These are phyloP conservation scores for Drosophila paucipuncta DNA, from an alignment of 2,888 invertebrate genomes.

Conservation along the genomic window DNA sequence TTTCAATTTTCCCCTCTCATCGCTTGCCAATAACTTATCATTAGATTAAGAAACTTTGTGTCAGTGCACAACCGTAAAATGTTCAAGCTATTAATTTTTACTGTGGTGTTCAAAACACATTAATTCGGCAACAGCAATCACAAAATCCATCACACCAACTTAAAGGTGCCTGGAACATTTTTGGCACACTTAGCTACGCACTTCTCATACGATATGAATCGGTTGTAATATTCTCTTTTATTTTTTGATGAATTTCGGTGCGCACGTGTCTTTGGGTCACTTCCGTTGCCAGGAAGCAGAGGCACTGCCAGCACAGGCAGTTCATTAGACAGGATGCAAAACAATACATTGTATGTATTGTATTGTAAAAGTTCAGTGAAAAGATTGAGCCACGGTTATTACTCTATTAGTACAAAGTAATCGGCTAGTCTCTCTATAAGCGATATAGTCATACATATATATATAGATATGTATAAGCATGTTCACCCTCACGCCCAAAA, in stretches of 20 bases:
- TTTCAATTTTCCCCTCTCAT: background rate
- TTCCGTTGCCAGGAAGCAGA: constrained; percentile 65
- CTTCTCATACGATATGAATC: background rate
- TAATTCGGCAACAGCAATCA: constrained; percentile 18
- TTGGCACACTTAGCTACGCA: constrained; percentile 8
- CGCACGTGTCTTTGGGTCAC: constrained; percentile 63
- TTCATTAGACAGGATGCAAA: constrained; percentile 67
- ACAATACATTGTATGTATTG: constrained; percentile 19
- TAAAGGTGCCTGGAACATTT: constrained; percentile 19
- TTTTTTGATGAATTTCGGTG: constrained; percentile 55
- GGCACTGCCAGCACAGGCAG: constrained; percentile 23
- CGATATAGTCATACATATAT: constrained; percentile 64
- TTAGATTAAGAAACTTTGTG: constrained; percentile 70
- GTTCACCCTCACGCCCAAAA: background rate
- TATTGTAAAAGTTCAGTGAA: constrained; percentile 25
- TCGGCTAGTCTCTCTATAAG: constrained; percentile 30
- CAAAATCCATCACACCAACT: background rate
- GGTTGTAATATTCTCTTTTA: constrained; percentile 32
- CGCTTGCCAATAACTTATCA: constrained; percentile 62
- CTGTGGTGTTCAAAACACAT: constrained; percentile 13
- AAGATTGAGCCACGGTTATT: constrained; percentile 54
- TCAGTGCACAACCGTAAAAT: constrained; percentile 22
- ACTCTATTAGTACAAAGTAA: constrained; percentile 64
- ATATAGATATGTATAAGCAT: constrained; percentile 10
- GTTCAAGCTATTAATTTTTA: constrained; percentile 45